Evolutionary conservation across 2,888 invertebrate species (phyloP), one percentile per base, ranked within the genome.

Genomic region (Scrobipalpa costella): DNA sequence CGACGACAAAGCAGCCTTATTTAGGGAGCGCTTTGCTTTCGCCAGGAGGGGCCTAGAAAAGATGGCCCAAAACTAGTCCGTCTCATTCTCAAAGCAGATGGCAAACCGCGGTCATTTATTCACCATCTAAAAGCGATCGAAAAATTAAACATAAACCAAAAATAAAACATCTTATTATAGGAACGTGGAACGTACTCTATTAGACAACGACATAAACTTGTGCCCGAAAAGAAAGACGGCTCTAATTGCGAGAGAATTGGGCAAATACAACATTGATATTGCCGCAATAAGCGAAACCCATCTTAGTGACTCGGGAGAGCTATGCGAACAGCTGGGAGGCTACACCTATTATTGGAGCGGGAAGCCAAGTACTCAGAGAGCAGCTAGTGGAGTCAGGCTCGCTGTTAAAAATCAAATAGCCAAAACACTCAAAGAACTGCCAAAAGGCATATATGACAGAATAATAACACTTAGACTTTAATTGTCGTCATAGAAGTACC

Each of bases 161-260:
- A 68, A n/a, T n/a, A n/a, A n/a, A n/a, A n/a, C n/a, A n/a, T n/a
- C n/a, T n/a, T n/a, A n/a, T n/a, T n/a, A n/a, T n/a, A n/a, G n/a
- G n/a, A n/a, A n/a, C n/a, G n/a, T n/a, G n/a, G n/a, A n/a, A n/a
- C n/a, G n/a, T n/a, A n/a, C n/a, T n/a, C n/a, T n/a, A n/a, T n/a
- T n/a, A n/a, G n/a, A n/a, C n/a, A n/a, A n/a, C n/a, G n/a, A n/a
- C n/a, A n/a, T n/a, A n/a, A n/a, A 68, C 58, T 21, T 66, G 57
- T 68, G 69, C 38, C 67, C 68, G 13, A 68, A 69, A 38, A 57
- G 69, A 49, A 68, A 66, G 61, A 68, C 63, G 27, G 63, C 66
- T 27, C 47, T 67, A 2, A 64, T 67, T 59, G 67, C 67, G 11
- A 27, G 67, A 19, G 66, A 68, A 58, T 33, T 68, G 44, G n/a